Conservation (phyloP, 2,113 vertebrate genomes). For the Megalops atlanticus region DNA sequence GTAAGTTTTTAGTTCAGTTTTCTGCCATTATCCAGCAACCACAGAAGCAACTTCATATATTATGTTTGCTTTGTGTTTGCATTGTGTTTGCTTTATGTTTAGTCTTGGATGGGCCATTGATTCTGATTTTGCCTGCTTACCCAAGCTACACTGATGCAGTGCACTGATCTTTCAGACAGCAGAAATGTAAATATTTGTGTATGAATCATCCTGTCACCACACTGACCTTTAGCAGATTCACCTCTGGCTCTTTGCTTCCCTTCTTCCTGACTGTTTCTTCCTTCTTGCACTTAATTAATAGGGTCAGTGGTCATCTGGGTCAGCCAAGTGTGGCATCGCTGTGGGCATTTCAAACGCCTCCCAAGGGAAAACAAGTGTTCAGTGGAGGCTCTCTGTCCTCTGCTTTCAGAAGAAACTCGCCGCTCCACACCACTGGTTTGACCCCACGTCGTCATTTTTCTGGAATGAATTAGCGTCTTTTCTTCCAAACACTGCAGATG, state of each 20-base stretch:
- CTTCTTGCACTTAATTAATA: not conserved
- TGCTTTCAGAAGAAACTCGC: too few species aligned
- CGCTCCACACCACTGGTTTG: too few species aligned
- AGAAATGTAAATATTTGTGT: slow-evolving; percentile 28
- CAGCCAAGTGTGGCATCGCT: not conserved
- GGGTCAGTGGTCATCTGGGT: slow-evolving; percentile 21
- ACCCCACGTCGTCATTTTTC: too few species aligned
- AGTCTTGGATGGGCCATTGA: not conserved
- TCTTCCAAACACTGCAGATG: too few species aligned
- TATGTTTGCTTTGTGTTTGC: too few species aligned
- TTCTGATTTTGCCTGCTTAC: not conserved
- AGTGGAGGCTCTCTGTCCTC: too few species aligned
- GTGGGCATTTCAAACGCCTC: not conserved
- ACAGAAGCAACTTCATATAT: too few species aligned
- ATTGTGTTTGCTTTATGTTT: too few species aligned
- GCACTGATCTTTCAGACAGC: not conserved
- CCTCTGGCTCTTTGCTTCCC: slow-evolving; percentile 2
- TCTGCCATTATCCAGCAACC: too few species aligned
- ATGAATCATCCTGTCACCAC: slow-evolving; percentile 20
- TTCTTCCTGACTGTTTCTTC: not conserved
- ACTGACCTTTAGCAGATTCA: slow-evolving; percentile 23
- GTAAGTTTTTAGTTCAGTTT: too few species aligned
- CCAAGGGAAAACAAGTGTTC: slow-evolving; percentile 23
- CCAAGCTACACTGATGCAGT: not conserved
- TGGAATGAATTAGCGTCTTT: too few species aligned